Evolutionary conservation across 2,797 vertebrate species (phyloP).

Genomic region (Acanthornis magna): DNA sequence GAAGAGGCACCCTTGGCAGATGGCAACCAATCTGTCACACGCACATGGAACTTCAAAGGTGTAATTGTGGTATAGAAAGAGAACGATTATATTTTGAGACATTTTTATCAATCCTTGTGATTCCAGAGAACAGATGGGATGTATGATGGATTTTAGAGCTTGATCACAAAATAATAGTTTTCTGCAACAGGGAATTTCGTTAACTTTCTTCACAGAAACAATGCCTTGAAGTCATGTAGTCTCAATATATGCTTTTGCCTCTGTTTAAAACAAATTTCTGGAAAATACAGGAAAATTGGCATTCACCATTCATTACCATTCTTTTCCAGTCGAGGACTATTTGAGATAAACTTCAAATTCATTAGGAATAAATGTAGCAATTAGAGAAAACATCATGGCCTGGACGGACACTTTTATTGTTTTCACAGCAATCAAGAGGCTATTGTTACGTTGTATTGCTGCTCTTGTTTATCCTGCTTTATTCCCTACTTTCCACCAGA

Average conservation of each 20-base stretch:
- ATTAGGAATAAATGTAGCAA: not conserved
- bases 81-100: not conserved
- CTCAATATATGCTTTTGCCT: not conserved
- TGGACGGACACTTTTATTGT: not conserved
- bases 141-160: not conserved
- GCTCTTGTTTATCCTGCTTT: not conserved
- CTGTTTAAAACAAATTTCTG: not conserved
- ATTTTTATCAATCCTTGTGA: not conserved
- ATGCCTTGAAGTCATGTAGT: not conserved
- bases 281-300: not conserved
- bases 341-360: not conserved
- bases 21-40: not conserved
- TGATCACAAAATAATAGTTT: not conserved
- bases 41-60: not conserved
- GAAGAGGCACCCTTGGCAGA: not conserved
- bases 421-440: not conserved
- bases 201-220: not conserved
- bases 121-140: not conserved
- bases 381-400: not conserved
- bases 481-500: conserved; percentile 52
- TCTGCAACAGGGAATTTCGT: not conserved
- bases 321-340: not conserved
- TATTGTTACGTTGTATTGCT: fast-evolving
- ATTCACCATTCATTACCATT: not conserved
- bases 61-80: not conserved